These are phyloP conservation scores for Cetonia aurata DNA, from an alignment of 2,888 invertebrate species.

Conservation along the genomic window DNA sequence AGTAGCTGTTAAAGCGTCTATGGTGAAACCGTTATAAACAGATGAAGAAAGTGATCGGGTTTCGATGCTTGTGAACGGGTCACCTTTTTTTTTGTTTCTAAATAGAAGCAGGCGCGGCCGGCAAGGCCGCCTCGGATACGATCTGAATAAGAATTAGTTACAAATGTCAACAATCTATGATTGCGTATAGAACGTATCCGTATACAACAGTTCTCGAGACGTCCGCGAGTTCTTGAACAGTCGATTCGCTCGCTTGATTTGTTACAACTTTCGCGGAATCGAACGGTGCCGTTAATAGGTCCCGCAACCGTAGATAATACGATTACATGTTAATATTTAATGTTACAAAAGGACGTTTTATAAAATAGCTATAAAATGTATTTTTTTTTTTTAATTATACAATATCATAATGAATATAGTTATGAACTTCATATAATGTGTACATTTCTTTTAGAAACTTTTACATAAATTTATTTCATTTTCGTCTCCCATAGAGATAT, in stretches of 20 bases:
- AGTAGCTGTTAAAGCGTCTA: slow-evolving; percentile 30
- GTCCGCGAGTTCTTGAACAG: slow-evolving; percentile 25
- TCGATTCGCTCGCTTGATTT: slow-evolving; percentile 12
- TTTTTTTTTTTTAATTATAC: too few relatives aligned
- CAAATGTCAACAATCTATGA: slow-evolving; percentile 52
- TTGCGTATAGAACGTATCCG: slow-evolving; percentile 38
- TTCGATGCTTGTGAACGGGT: slow-evolving; percentile 44
- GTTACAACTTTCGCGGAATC: neutral
- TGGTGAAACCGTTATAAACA: slow-evolving; percentile 40
- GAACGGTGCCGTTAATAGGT: slow-evolving; percentile 7
- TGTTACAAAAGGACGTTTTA: neutral
- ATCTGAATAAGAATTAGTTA: slow-evolving; percentile 51
- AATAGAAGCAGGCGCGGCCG: slow-evolving; percentile 49
- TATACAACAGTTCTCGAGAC: slow-evolving; percentile 39
- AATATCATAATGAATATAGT: too few relatives aligned
- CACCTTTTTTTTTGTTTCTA: slow-evolving; percentile 46
- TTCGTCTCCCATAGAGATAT: too few relatives aligned
- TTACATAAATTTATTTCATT: too few relatives aligned
- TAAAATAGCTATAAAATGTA: too few relatives aligned
- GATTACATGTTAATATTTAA: slow-evolving; percentile 6
- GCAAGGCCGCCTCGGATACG: slow-evolving; percentile 50
- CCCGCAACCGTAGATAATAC: slow-evolving; percentile 21
- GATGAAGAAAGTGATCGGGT: slow-evolving; percentile 42
- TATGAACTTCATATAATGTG: too few relatives aligned
- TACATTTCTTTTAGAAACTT: too few relatives aligned